Percentiles rank a stretch among this genome's conserved stretches.
These are phyloP conservation scores for Stigmatopora nigra DNA, from an alignment of 2,113 vertebrate genomes.

Conservation along the genomic window DNA sequence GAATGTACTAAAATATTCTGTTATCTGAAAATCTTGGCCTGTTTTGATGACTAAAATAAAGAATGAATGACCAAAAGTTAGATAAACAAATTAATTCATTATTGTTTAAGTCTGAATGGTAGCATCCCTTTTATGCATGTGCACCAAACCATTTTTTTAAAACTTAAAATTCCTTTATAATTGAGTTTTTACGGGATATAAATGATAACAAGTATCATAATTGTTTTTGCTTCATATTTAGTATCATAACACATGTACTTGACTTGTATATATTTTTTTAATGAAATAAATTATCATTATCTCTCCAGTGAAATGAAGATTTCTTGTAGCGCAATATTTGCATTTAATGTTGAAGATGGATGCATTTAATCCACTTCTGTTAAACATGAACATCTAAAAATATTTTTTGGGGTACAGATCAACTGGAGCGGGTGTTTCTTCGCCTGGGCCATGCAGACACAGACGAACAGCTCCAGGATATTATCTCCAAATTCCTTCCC, in stretches of 20 bases:
- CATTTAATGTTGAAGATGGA: neutral
- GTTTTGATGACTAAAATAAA: neutral
- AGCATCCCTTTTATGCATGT: no score
- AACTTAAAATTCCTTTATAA: no score
- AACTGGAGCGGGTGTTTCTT: constrained; percentile 95
- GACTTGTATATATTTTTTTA: no score
- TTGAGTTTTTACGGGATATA: no score
- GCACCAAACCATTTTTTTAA: no score
- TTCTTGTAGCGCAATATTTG: neutral
- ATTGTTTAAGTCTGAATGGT: neutral
- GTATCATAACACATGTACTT: no score
- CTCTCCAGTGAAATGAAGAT: no score
- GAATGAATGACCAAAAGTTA: neutral
- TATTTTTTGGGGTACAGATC: constrained; percentile 73
- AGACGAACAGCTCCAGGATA: constrained; percentile 93
- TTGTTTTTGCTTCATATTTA: no score
- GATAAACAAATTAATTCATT: neutral
- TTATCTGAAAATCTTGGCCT: neutral
- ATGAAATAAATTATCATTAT: no score
- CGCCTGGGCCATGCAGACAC: constrained; percentile 97
- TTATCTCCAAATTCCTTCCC: constrained; percentile 97
- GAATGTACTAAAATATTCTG: neutral
- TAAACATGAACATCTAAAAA: neutral
- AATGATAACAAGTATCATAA: no score
- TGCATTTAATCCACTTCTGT: neutral